These are phyloP conservation scores for Numenius arquata DNA, from an alignment of 2,113 vertebrate species.

Conservation along the genomic window DNA sequence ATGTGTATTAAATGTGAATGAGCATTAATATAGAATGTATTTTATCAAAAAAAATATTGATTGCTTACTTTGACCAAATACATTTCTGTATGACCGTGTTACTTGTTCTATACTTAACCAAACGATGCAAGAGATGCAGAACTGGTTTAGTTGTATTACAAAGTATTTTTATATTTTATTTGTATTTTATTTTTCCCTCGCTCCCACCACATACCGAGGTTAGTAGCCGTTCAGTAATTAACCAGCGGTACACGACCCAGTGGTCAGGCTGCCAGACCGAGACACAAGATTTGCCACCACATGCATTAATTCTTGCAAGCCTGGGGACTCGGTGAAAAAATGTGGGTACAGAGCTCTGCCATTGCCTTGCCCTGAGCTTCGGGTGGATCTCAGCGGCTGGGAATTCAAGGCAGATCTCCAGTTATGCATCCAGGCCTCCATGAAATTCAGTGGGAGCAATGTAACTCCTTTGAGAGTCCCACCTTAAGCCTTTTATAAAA, in stretches of 20 bases:
- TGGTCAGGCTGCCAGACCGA: not conserved
- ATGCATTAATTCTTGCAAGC: not conserved
- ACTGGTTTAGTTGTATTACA: not conserved
- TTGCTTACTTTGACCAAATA: constrained; percentile 49
- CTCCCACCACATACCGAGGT: not conserved
- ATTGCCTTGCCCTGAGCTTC: not conserved
- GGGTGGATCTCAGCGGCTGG: not conserved
- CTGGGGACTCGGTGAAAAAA: not conserved
- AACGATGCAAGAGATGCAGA: not conserved
- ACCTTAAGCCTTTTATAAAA: not conserved
- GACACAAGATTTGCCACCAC: not conserved
- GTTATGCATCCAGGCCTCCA: not conserved
- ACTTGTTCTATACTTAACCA: not conserved
- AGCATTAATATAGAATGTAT: constrained; percentile 58
- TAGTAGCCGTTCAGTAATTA: not conserved
- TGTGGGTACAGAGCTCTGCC: not conserved
- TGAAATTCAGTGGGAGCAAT: not conserved
- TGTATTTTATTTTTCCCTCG: not conserved
- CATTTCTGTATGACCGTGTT: constrained; percentile 15
- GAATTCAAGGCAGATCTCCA: not conserved
- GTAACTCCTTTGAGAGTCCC: not conserved
- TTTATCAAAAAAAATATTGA: constrained; percentile 28
- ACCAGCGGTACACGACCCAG: not conserved
- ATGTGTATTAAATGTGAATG: constrained; percentile 43
- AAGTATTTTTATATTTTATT: not conserved